Percentiles rank a stretch among this genome's conserved stretches.
Conservation (phyloP, 2,888 invertebrate species). For the Apamea epomidion region DNA sequence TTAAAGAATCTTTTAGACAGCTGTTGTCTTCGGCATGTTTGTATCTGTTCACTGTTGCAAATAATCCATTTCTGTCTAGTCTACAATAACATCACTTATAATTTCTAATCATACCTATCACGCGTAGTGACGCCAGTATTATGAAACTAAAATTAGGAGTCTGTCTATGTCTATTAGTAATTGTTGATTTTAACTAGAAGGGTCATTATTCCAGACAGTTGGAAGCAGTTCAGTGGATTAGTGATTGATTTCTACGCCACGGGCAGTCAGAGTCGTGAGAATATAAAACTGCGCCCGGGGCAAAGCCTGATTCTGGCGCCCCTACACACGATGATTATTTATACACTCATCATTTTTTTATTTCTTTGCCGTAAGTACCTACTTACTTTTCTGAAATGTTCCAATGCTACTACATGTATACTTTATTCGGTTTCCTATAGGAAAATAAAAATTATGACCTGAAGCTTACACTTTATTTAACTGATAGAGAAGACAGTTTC, state of each 20-base stretch:
- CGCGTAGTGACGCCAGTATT: constrained; percentile 5
- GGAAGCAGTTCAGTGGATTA: not conserved
- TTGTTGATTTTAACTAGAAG: constrained; percentile 10
- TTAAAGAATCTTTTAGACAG: not conserved
- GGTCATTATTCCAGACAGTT: constrained; percentile 1
- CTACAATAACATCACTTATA: constrained; percentile 13
- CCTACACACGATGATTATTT: too few species aligned
- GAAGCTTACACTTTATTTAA: not conserved
- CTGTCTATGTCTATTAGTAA: constrained; percentile 6
- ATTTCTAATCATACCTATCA: constrained; percentile 5
- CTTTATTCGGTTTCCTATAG: too few species aligned
- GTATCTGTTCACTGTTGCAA: constrained; percentile 20
- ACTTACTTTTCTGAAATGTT: not conserved
- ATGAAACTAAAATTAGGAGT: constrained; percentile 16
- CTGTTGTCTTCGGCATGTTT: not conserved
- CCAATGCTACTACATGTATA: not conserved
- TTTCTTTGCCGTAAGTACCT: too few species aligned
- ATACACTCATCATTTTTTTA: too few species aligned
- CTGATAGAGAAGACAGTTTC: too few species aligned
- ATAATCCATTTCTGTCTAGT: constrained; percentile 10
- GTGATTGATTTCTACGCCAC: not conserved
- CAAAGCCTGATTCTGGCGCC: too few species aligned
- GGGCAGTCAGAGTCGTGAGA: too few species aligned
- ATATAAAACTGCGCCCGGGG: too few species aligned
- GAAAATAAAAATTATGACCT: not conserved